phyloP scores from a whole-genome alignment of 2,113 vertebrate genomes.

The Dendrocopos noguchii region DNA sequence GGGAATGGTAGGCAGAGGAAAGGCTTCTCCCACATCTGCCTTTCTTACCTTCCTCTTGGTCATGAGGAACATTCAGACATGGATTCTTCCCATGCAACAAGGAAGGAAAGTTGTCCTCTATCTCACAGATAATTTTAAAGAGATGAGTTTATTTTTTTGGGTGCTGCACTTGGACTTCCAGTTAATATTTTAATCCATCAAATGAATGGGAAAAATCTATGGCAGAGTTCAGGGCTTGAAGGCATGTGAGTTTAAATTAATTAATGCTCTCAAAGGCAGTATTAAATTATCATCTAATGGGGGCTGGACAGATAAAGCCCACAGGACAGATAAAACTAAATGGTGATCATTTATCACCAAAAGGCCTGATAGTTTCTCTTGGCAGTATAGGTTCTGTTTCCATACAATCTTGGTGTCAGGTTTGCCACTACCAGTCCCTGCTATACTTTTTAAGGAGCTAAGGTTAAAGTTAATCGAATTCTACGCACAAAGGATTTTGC shows the following conservation, averaged over 20 bases:
- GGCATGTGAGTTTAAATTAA: not conserved
- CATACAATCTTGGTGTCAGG: not conserved
- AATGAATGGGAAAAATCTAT: rapidly evolving
- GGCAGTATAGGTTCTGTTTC: not conserved
- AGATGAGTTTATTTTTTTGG: not conserved
- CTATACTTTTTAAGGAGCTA: not conserved
- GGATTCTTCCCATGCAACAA: not conserved
- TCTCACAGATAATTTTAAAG: not conserved
- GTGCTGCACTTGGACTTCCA: not conserved
- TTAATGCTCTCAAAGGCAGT: not conserved
- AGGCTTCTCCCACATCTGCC: not conserved
- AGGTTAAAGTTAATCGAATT: not conserved
- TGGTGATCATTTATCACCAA: not conserved
- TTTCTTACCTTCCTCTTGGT: not conserved
- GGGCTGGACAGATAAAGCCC: not conserved
- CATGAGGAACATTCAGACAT: not conserved
- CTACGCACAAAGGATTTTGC: not conserved
- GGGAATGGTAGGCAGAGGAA: not conserved
- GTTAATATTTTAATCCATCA: not conserved
- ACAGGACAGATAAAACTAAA: not conserved
- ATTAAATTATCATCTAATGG: not conserved
- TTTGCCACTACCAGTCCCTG: not conserved
- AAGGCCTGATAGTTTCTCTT: not conserved
- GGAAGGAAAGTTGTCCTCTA: not conserved
- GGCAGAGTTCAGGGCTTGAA: not conserved